Conservation (phyloP, 2,797 vertebrate species). For the Rhadinocentrus ornatus region DNA sequence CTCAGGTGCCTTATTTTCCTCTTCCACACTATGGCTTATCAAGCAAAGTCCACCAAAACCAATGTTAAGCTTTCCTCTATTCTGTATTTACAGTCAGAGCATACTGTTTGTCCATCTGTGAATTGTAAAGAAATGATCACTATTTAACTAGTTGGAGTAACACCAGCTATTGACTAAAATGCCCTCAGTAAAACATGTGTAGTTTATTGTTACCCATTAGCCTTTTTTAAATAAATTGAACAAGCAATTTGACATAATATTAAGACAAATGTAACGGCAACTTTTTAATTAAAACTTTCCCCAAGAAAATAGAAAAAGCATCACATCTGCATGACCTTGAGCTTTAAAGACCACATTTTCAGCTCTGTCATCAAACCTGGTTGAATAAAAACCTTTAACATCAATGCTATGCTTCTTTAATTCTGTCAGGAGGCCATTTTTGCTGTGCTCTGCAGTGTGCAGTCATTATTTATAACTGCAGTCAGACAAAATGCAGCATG, state of each 20-base stretch:
- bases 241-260: neutral
- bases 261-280: neutral
- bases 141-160: neutral
- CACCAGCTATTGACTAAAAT: neutral
- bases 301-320: neutral
- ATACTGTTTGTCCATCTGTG: neutral
- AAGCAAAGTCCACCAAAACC: neutral
- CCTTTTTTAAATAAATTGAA: neutral
- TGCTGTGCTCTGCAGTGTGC: neutral
- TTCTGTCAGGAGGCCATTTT: neutral
- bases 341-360: constrained; percentile 4
- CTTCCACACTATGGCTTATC: constrained; percentile 8
- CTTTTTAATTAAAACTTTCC: neutral
- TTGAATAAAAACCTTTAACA: neutral
- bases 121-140: neutral
- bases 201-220: too few relatives aligned
- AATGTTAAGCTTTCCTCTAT: neutral
- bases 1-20: constrained; percentile 33
- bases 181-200: neutral
- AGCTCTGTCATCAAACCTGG: neutral
- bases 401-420: neutral
- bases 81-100: neutral
- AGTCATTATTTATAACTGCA: constrained; percentile 33
- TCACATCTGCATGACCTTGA: neutral
- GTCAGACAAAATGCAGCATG: constrained; percentile 43